These are phyloP conservation scores for Saccostrea echinata DNA, from an alignment of 1,140 invertebrate genomes.

Conservation along the genomic window DNA sequence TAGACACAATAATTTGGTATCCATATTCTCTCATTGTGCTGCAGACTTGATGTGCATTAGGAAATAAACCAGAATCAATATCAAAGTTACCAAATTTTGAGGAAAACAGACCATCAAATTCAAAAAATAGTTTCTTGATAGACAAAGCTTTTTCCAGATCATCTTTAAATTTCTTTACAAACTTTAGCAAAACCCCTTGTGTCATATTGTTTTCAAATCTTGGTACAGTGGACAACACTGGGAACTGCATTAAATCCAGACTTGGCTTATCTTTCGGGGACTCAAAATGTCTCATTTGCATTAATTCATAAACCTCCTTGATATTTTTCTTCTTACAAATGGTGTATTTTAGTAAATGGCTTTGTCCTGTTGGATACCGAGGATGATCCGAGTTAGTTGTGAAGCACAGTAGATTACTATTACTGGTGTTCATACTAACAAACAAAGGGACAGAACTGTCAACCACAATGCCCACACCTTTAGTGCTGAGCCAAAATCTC, in stretches of 20 bases:
- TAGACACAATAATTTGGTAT: conserved; percentile 90
- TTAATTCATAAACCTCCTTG: conserved; percentile 63
- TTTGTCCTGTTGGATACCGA: conserved; percentile 45
- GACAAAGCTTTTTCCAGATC: conserved; percentile 77
- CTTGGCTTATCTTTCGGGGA: conserved; percentile 83
- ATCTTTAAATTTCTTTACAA: conserved; percentile 85
- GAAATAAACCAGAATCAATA: conserved; percentile 87
- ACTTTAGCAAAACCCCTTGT: conserved; percentile 84
- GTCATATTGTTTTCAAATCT: conserved; percentile 85
- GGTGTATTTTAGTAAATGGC: conserved; percentile 66
- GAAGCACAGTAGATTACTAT: conserved; percentile 65
- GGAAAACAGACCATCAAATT: conserved; percentile 95
- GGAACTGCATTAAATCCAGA: conserved; percentile 86
- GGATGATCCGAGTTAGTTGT: conserved; percentile 59
- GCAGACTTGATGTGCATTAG: conserved; percentile 84
- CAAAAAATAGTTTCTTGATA: conserved; percentile 86
- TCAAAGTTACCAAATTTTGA: conserved; percentile 89
- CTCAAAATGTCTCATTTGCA: conserved; percentile 62
- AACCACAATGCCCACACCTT: conserved; percentile 73
- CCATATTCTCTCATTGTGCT: conserved; percentile 84
- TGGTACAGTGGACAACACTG: conserved; percentile 95
- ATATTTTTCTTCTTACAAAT: conserved; percentile 69
- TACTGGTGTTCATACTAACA: conserved; percentile 69
- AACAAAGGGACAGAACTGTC: conserved; percentile 71
- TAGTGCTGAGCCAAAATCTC: conserved; percentile 76